phyloP scores from a whole-genome alignment of 1,140 invertebrate species.

The Dendroctonus ponderosae region DNA sequence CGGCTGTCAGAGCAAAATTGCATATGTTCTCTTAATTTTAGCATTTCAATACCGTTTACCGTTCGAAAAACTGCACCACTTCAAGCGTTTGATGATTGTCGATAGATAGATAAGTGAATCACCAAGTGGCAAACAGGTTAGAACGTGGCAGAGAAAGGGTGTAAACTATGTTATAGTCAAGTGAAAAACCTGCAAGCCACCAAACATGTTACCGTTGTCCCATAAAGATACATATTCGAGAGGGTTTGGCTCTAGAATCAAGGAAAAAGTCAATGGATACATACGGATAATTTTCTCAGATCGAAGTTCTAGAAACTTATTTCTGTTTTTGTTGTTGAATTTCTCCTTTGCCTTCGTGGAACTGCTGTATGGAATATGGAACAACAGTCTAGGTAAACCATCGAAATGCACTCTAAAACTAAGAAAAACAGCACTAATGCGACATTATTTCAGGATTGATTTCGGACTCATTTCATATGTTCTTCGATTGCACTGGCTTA shows the following conservation, averaged over 20 bases:
- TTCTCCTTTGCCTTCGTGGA: slow-evolving; percentile 96
- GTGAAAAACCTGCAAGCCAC: neutral
- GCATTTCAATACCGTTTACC: slow-evolving; percentile 9
- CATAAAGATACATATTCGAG: slow-evolving; percentile 67
- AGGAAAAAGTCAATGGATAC: slow-evolving; percentile 73
- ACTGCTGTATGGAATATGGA: slow-evolving; percentile 92
- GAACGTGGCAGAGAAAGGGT: neutral
- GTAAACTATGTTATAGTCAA: slow-evolving; percentile 21
- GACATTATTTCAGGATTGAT: slow-evolving; percentile 73
- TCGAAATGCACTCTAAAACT: slow-evolving; percentile 5
- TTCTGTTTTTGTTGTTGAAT: slow-evolving; percentile 92
- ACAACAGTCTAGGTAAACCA: slow-evolving; percentile 80
- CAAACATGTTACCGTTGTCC: slow-evolving; percentile 71
- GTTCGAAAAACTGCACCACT: neutral
- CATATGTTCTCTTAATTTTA: neutral
- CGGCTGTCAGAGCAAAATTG: slow-evolving; percentile 20
- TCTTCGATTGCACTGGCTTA: slow-evolving; percentile 96
- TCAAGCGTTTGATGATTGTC: neutral
- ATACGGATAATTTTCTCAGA: slow-evolving; percentile 90
- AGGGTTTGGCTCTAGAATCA: slow-evolving; percentile 62
- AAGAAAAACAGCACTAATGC: slow-evolving; percentile 4
- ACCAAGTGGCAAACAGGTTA: neutral
- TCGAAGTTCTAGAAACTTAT: slow-evolving; percentile 88
- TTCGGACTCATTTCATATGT: slow-evolving; percentile 99
- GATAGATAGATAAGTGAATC: neutral